Conservation (phyloP, 2,888 invertebrate genomes). For the Panopea generosa region DNA sequence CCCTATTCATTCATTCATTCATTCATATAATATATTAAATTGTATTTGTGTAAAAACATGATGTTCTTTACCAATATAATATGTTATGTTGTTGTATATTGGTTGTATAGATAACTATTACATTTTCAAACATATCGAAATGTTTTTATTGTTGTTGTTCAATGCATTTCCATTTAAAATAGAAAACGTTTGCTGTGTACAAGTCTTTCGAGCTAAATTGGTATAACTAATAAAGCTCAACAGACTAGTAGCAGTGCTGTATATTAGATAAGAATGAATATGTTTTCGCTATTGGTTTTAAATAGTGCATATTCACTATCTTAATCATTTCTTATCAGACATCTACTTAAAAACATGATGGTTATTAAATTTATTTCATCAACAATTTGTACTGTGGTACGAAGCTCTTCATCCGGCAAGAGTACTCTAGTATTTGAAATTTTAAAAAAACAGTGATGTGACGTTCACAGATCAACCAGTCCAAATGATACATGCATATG, state of each 20-base stretch:
- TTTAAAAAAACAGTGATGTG: slow-evolving; percentile 18
- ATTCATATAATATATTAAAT: too few species aligned
- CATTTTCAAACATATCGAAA: background rate
- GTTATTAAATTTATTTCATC: slow-evolving; percentile 20
- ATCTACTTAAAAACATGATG: slow-evolving; percentile 3
- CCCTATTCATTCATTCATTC: too few species aligned
- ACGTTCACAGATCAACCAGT: slow-evolving; percentile 19
- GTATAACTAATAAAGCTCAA: too few species aligned
- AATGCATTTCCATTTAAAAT: too few species aligned
- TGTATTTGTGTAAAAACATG: too few species aligned
- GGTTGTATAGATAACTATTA: background rate
- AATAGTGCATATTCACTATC: too few species aligned
- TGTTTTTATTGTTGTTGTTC: background rate
- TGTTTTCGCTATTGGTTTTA: background rate
- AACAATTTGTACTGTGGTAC: slow-evolving; percentile 20
- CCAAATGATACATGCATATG: slow-evolving; percentile 23
- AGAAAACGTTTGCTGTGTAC: too few species aligned
- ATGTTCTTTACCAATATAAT: background rate
- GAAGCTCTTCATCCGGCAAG: slow-evolving; percentile 13
- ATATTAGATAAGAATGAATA: too few species aligned
- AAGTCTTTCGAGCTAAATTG: too few species aligned
- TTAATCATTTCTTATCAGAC: too few species aligned
- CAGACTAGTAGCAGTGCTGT: background rate
- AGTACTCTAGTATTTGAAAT: slow-evolving; percentile 20
- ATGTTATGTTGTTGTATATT: background rate